phyloP scores from a whole-genome alignment of 2,113 vertebrate species.

The Sprattus sprattus region DNA sequence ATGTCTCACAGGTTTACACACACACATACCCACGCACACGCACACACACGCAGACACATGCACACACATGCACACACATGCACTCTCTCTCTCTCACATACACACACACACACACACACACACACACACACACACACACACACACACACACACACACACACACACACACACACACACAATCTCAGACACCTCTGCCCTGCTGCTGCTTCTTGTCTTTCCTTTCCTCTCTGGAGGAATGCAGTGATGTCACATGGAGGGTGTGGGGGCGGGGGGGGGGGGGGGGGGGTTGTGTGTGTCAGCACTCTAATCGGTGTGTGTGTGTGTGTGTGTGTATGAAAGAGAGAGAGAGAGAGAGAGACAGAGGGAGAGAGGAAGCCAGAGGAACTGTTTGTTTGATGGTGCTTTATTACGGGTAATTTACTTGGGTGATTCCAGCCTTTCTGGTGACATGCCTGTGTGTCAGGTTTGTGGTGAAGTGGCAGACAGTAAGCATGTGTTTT shows the following conservation, averaged over 20 bases:
- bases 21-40: neutral
- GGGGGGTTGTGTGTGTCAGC: neutral
- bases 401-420: constrained; percentile 8
- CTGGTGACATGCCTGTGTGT: constrained; percentile 1
- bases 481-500: constrained; percentile 8
- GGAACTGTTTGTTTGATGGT: neutral
- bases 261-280: too few relatives aligned
- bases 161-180: neutral
- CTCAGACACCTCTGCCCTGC: neutral
- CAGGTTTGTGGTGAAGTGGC: neutral
- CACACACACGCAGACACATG: neutral
- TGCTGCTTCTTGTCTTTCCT: constrained; percentile 13
- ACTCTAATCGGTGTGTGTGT: neutral
- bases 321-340: neutral
- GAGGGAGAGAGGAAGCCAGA: neutral
- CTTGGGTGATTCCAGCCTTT: neutral
- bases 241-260: neutral
- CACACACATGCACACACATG: neutral
- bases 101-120: neutral
- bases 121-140: neutral
- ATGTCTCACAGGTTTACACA: constrained; percentile 4
- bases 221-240: constrained; percentile 8
- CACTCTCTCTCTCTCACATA: neutral
- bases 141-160: constrained; percentile 8
- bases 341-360: neutral